Evolutionary conservation across 2,888 invertebrate genomes (phyloP).

Genomic region (Dione vanillae): DNA sequence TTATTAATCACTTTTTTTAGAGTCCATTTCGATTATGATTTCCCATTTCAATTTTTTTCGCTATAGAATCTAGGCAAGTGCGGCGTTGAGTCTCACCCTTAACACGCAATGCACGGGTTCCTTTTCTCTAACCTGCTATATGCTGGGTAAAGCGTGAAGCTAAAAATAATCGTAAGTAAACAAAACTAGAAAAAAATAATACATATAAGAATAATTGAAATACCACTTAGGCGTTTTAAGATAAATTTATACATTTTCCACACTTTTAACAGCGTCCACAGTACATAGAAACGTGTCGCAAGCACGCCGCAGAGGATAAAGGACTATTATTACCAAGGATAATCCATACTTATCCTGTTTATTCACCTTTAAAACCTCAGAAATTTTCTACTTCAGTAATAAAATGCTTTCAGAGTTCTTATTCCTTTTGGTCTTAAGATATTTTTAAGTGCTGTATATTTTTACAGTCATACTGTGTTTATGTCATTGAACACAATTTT

Average conservation of each 20-base stretch:
- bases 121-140: too few species aligned
- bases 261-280: too few species aligned
- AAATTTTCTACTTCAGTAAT: conserved; percentile 11
- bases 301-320: conserved; percentile 4
- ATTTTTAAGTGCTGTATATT: conserved; percentile 11
- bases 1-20: too few species aligned
- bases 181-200: background rate
- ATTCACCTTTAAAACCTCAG: conserved; percentile 19
- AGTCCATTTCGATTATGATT: too few species aligned
- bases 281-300: conserved; percentile 1
- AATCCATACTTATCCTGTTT: conserved; percentile 24
- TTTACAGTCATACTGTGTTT: background rate
- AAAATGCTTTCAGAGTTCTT: conserved; percentile 10
- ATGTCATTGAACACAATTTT: too few species aligned
- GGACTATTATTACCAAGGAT: conserved; percentile 2
- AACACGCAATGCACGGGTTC: too few species aligned
- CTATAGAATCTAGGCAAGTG: too few species aligned
- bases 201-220: background rate
- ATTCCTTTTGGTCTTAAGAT: conserved; percentile 8
- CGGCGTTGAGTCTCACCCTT: too few species aligned
- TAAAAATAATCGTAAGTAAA: background rate
- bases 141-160: too few species aligned
- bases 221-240: background rate
- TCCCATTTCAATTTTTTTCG: too few species aligned
- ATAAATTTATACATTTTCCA: background rate